Percentiles rank a stretch among this genome's conserved stretches.
phyloP scores from a whole-genome alignment of 2,113 vertebrate species.

The Ovis canadensis region DNA sequence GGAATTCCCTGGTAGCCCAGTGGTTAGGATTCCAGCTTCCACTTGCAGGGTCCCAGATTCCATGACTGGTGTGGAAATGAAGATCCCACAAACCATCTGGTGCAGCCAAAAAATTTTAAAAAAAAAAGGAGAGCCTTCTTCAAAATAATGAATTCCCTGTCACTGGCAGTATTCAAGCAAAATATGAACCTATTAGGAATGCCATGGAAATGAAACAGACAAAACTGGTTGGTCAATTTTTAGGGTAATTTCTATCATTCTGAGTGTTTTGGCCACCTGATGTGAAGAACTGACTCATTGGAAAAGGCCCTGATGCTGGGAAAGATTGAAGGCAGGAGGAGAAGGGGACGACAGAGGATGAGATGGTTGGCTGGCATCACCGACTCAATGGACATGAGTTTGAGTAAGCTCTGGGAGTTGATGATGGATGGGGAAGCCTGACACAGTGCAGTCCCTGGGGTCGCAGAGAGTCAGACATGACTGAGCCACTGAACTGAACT shows the following conservation, averaged over 20 bases:
- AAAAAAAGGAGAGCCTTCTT: neutral
- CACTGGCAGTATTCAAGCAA: neutral
- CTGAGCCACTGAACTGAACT: neutral
- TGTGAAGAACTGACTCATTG: neutral
- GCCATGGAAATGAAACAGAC: neutral
- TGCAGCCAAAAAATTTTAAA: neutral
- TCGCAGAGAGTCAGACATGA: accelerated
- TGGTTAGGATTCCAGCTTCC: neutral
- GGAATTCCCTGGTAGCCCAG: neutral
- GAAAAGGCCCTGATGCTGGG: neutral
- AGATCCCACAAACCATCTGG: neutral
- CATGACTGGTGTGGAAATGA: neutral
- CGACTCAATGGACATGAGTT: neutral
- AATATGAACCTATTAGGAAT: neutral
- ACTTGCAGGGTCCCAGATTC: neutral
- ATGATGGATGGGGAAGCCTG: neutral
- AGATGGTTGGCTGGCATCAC: neutral
- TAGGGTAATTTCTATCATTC: neutral
- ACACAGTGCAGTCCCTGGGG: accelerated
- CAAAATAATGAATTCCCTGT: neutral
- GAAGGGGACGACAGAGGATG: neutral
- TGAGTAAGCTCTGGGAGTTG: neutral
- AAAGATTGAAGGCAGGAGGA: neutral
- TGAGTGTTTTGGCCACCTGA: neutral
- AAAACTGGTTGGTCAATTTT: neutral